A percentile compares a stretch with the other conserved stretches of the same genome.
These are phyloP conservation scores for Dryocosmus kuriphilus DNA, from an alignment of 2,888 invertebrate genomes.

Conservation along the genomic window DNA sequence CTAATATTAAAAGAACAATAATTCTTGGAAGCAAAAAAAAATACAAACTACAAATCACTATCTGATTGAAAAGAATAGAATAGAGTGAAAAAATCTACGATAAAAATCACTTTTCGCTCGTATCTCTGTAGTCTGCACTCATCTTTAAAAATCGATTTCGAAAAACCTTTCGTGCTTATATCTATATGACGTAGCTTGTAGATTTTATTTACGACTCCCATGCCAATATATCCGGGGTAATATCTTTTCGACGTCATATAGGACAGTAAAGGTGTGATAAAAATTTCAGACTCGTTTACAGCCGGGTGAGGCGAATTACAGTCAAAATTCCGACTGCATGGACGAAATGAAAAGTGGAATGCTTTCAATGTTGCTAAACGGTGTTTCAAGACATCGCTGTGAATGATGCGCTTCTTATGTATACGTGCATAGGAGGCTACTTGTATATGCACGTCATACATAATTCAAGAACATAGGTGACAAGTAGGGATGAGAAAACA, in stretches of 20 bases:
- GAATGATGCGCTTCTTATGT: conserved; percentile 4
- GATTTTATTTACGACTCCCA: conserved; percentile 29
- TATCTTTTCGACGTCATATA: conserved; percentile 28
- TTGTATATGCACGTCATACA: conserved; percentile 55
- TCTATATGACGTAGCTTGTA: conserved; percentile 4
- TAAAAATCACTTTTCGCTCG: neutral
- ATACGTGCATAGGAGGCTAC: neutral
- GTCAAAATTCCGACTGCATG: conserved; percentile 14
- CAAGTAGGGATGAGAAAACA: conserved; percentile 66
- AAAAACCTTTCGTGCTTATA: neutral
- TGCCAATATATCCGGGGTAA: conserved; percentile 8
- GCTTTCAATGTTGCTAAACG: conserved; percentile 52
- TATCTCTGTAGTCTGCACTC: neutral
- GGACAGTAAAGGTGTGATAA: conserved; percentile 21
- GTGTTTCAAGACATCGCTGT: conserved; percentile 49
- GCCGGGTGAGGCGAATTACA: conserved; percentile 14
- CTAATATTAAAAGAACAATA: no score
- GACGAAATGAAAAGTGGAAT: conserved; percentile 35
- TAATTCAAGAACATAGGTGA: conserved; percentile 63
- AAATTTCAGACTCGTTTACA: conserved; percentile 36
- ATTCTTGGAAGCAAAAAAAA: no score
- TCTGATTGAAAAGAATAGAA: no score
- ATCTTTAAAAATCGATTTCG: conserved; percentile 4
- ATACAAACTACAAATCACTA: no score
- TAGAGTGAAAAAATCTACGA: neutral